These are phyloP conservation scores for Crotophaga sulcirostris DNA, from an alignment of 2,113 vertebrate genomes.

Conservation along the genomic window DNA sequence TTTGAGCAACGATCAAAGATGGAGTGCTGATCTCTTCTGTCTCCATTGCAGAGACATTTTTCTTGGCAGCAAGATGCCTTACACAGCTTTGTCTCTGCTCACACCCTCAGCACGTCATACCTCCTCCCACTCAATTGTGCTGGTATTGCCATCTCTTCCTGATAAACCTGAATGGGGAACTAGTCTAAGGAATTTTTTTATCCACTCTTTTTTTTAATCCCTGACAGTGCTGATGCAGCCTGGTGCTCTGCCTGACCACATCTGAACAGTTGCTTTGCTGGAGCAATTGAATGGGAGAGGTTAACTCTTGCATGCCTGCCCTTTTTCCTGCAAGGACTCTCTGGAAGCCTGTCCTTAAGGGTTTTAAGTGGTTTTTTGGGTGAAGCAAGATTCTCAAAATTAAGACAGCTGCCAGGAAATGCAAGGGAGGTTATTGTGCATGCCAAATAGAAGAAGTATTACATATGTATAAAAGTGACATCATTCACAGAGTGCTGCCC, in stretches of 20 bases:
- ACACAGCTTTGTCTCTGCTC: neutral
- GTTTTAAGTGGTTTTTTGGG: neutral
- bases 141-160: conserved; percentile 1
- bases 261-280: neutral
- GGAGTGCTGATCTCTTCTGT: neutral
- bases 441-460: neutral
- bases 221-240: neutral
- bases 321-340: neutral
- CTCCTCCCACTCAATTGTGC: conserved; percentile 6
- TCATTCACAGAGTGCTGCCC: neutral
- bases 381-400: neutral
- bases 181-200: neutral
- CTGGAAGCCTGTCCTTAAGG: neutral
- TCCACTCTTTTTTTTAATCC: neutral
- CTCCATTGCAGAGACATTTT: neutral
- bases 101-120: neutral
- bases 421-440: neutral
- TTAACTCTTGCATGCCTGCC: neutral
- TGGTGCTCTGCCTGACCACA: neutral
- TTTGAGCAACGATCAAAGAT: neutral
- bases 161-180: conserved; percentile 36
- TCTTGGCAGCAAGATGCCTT: neutral
- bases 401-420: neutral
- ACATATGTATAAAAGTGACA: neutral
- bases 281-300: neutral